Conservation (phyloP, 1,140 invertebrate species). For the Metopolophium dirhodum region DNA sequence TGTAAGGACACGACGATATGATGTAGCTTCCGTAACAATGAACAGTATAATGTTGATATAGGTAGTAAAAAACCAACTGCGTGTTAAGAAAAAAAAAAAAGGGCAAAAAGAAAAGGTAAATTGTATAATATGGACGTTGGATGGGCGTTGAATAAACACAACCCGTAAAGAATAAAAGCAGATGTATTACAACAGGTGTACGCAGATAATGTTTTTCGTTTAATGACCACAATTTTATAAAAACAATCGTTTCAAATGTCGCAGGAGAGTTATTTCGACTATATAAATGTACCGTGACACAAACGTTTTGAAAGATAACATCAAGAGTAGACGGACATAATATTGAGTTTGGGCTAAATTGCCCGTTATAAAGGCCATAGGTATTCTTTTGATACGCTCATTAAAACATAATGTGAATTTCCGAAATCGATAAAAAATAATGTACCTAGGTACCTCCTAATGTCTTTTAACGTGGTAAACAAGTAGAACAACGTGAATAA, state of each 20-base stretch:
- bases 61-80: too few species aligned
- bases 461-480: too few species aligned
- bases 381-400: not conserved
- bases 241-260: not conserved
- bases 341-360: not conserved
- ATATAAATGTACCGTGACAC: not conserved
- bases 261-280: not conserved
- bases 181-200: not conserved
- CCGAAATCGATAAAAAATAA: too few species aligned
- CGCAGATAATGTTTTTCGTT: not conserved
- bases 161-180: not conserved
- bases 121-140: not conserved
- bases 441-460: too few species aligned
- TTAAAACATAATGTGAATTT: not conserved
- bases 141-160: not conserved
- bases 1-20: too few species aligned
- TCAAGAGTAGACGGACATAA: not conserved
- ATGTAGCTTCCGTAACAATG: not conserved
- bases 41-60: not conserved
- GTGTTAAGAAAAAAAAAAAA: too few species aligned
- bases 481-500: too few species aligned
- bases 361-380: too few species aligned
- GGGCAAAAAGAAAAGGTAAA: not conserved
- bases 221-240: not conserved
- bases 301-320: not conserved